Conservation (phyloP, 1,140 invertebrate species). For the Brachionus rubens region DNA sequence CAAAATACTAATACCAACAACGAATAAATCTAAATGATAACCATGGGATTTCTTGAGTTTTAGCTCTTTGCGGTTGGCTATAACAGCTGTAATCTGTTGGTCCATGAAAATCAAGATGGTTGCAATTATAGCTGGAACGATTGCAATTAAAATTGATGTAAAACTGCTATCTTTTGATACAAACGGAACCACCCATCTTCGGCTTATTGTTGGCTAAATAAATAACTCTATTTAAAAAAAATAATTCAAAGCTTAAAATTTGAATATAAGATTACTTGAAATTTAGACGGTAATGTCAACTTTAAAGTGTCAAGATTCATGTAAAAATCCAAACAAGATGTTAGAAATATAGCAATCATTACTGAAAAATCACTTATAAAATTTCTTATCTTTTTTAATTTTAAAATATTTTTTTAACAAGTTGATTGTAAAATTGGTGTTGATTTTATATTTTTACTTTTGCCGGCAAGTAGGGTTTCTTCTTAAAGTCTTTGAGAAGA, state of each 20-base stretch:
- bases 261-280: background rate
- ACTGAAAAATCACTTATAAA: conserved; percentile 62
- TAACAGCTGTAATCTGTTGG: conserved; percentile 61
- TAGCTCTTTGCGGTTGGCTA: conserved; percentile 62
- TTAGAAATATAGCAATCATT: conserved; percentile 60
- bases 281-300: conserved; percentile 56
- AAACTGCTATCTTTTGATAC: conserved; percentile 48
- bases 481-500: conserved; percentile 51
- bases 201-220: conserved; percentile 53
- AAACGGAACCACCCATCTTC: conserved; percentile 57
- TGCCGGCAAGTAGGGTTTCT: conserved; percentile 52
- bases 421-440: too few relatives aligned
- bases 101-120: conserved; percentile 61
- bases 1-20: conserved; percentile 57
- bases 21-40: conserved; percentile 61
- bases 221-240: background rate
- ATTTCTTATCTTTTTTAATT: conserved; percentile 52
- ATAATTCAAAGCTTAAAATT: background rate
- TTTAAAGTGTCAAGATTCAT: conserved; percentile 60
- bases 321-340: conserved; percentile 56
- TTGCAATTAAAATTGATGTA: conserved; percentile 49
- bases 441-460: too few relatives aligned
- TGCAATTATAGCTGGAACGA: conserved; percentile 54
- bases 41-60: conserved; percentile 57
- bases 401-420: background rate